Base-by-base conservation (phyloP, 2,797 vertebrate genomes). In the Lepus oiostolus region DNA sequence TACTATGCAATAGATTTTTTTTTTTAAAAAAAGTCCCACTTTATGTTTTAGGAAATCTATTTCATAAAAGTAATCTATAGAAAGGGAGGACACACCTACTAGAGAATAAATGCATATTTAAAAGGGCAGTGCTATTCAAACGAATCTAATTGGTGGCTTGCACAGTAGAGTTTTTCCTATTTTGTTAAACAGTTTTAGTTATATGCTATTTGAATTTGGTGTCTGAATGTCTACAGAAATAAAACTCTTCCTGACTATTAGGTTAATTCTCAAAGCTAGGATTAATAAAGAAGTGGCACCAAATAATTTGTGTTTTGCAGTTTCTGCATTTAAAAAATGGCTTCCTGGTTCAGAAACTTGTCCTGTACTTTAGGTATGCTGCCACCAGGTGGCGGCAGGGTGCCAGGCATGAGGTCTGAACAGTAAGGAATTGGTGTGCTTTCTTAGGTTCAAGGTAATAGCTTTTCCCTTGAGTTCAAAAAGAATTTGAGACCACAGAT, bases 311-410 rank as follows among this genome's bases (percentile, higher is more conserved):
- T 71, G 38, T 62, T 93, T 79, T 89, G 67, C 19, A 7, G 32
- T 93, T 91, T 91, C 72, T 79, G 50, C 35, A 17, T 79, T 91
- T 82, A 95, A 77, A 68, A 85, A 86, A 35, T 50, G 22, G 50
- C 60, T 84, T 67, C 26, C 42, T 1, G 38, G 16, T 88, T 90
- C 80, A 52, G 54, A 65, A 60, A 76, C 38, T 89, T 81, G 80
- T 7, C 22, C 65, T 96, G 93, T 77, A 90, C 63, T 92, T 97
- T 72, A 96, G 95, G 93, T 89, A 97, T 52, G 0, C 11, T 2
- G 71, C 96, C 97, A 97, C 95, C 85, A 97, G 97, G 95, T 97
- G 97, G 97, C 92, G 30, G 91, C 63, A 96, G 88, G 84, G 65
- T n/a, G 90, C 38, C 72, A 87, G 83, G 17, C 76, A 97, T 74